phyloP scores from a whole-genome alignment of 2,113 vertebrate species.

The Calonectris borealis region DNA sequence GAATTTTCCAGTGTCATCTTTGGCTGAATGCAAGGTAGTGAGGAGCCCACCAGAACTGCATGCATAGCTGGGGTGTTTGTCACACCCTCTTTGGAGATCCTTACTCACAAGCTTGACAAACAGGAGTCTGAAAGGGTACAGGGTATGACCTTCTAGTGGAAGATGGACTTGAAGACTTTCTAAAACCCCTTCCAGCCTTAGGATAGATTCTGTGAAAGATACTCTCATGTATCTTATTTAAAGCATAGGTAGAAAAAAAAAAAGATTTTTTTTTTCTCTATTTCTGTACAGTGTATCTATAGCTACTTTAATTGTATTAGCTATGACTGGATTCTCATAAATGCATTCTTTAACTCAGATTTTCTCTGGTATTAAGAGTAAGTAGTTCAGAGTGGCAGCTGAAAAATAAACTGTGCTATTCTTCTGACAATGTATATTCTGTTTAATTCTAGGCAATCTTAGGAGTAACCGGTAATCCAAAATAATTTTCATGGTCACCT shows the following conservation, averaged over 20 bases:
- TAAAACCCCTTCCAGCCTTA: not conserved
- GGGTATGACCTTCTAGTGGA: not conserved
- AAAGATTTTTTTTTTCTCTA: accelerated
- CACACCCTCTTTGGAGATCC: not conserved
- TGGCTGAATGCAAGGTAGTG: not conserved
- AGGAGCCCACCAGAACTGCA: not conserved
- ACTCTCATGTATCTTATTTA: not conserved
- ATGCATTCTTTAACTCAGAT: not conserved
- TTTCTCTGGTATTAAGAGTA: not conserved
- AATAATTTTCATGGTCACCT: not conserved
- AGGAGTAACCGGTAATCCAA: not conserved
- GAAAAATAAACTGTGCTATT: not conserved
- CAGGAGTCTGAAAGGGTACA: not conserved
- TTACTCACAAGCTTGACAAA: not conserved
- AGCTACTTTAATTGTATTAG: not conserved
- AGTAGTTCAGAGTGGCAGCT: not conserved
- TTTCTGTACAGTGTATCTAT: not conserved
- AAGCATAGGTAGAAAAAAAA: not conserved
- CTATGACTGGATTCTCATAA: not conserved
- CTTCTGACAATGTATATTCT: not conserved
- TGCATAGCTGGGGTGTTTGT: not conserved
- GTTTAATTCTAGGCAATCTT: not conserved
- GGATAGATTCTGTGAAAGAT: not conserved
- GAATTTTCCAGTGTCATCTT: not conserved
- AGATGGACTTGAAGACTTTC: not conserved